phyloP scores from a whole-genome alignment of 2,797 vertebrate species.

The Cheracebus regulus region DNA sequence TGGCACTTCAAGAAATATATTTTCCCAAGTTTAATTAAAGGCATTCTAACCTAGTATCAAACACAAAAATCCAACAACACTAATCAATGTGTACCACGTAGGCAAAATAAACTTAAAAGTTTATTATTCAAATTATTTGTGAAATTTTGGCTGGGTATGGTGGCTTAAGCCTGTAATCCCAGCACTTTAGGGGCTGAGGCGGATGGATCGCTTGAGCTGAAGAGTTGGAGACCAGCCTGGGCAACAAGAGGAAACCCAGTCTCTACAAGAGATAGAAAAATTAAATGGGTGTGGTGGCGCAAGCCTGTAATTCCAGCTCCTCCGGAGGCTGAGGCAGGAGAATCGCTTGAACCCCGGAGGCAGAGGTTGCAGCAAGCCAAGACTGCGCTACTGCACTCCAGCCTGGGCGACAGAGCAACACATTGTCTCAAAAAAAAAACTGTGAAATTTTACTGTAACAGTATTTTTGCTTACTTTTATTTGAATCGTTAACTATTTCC shows the following conservation, averaged over 20 bases:
- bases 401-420: not conserved
- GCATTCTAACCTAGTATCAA: not conserved
- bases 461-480: conserved; percentile 36
- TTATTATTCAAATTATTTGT: not conserved
- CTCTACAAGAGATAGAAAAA: not conserved
- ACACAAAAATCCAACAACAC: not conserved
- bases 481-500: not conserved
- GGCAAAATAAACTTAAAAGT: not conserved
- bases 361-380: not conserved
- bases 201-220: not conserved
- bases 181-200: not conserved
- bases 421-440: not conserved
- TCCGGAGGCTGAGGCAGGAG: not conserved
- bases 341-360: not conserved
- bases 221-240: not conserved
- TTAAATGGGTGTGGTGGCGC: not conserved
- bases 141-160: not conserved
- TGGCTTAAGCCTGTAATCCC: not conserved
- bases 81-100: not conserved
- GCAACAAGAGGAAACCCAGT: not conserved
- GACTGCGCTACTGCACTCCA: no score
- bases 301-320: not conserved
- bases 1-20: not conserved
- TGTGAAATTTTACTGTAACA: not conserved
- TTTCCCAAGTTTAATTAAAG: conserved; percentile 45